phyloP scores from a whole-genome alignment of 2,797 vertebrate species.

The Decapterus maruadsi region DNA sequence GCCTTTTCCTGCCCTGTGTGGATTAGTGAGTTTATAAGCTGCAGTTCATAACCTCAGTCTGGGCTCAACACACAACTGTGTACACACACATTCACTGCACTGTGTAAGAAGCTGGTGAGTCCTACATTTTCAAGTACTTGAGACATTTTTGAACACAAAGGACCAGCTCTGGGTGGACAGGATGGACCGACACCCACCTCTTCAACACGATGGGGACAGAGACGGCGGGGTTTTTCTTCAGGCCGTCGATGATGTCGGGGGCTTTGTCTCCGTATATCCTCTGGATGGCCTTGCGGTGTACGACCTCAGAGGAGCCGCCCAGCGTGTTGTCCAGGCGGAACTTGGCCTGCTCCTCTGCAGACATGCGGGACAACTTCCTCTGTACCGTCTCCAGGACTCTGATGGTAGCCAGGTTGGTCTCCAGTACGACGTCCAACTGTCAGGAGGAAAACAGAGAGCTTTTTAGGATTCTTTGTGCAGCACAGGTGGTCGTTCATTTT shows the following conservation, averaged over 20 bases:
- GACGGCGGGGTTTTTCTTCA: conserved; percentile 95
- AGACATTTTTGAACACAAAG: neutral
- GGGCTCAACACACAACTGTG: neutral
- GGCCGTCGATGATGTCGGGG: conserved; percentile 95
- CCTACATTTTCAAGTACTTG: neutral
- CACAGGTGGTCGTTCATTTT: neutral
- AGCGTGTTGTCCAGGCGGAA: conserved; percentile 96
- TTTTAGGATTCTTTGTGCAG: neutral
- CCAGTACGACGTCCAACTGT: conserved; percentile 97
- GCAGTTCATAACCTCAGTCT: conserved; percentile 8
- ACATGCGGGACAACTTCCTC: conserved; percentile 95
- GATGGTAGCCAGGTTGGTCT: conserved; percentile 97
- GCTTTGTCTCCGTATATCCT: conserved; percentile 99
- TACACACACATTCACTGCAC: neutral
- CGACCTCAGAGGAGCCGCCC: conserved; percentile 96
- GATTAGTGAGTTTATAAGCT: conserved; percentile 34
- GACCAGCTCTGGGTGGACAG: neutral
- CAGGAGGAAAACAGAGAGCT: conserved; percentile 2
- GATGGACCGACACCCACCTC: conserved; percentile 82
- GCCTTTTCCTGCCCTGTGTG: conserved; percentile 14
- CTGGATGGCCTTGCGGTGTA: conserved; percentile 98
- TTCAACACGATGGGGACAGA: conserved; percentile 98
- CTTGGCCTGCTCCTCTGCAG: conserved; percentile 94
- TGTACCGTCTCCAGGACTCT: conserved; percentile 94
- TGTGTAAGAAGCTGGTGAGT: neutral